A percentile compares a stretch with the other conserved stretches of the same genome.
These are phyloP conservation scores for Silurus lanzhouensis DNA, from an alignment of 2,797 vertebrate species.

Conservation along the genomic window DNA sequence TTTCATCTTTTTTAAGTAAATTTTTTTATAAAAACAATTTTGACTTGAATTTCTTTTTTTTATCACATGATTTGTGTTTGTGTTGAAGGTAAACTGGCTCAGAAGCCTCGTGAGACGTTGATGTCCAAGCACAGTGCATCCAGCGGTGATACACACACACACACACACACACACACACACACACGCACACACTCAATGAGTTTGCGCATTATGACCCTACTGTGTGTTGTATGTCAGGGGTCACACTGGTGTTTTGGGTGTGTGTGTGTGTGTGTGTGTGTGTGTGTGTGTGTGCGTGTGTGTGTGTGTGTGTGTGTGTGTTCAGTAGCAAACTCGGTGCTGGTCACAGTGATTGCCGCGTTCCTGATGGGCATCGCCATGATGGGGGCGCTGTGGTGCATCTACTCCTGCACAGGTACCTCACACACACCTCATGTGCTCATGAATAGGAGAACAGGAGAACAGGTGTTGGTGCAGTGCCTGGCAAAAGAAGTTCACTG, in stretches of 20 bases:
- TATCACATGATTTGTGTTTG: slow-evolving; percentile 2
- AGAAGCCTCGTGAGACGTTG: slow-evolving; percentile 54
- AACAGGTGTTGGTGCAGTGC: too few species aligned
- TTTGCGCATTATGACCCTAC: neutral
- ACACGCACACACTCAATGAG: neutral
- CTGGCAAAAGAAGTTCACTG: too few species aligned
- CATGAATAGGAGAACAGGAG: too few species aligned
- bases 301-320: neutral
- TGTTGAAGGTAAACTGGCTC: slow-evolving; percentile 54
- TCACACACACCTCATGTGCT: neutral
- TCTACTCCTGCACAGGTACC: slow-evolving; percentile 79
- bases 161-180: slow-evolving; percentile 38
- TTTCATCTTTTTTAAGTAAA: neutral
- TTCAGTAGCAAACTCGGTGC: slow-evolving; percentile 63
- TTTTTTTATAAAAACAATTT: neutral
- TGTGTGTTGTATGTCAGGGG: neutral
- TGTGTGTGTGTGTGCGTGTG: neutral
- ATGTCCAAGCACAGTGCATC: slow-evolving; percentile 48
- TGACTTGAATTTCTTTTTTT: neutral
- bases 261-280: neutral
- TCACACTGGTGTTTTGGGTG: neutral
- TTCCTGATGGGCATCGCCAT: slow-evolving; percentile 80
- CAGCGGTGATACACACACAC: slow-evolving; percentile 59
- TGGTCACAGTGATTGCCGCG: slow-evolving; percentile 76
- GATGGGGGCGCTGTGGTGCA: slow-evolving; percentile 79